phyloP scores from a whole-genome alignment of 2,888 invertebrate genomes.

The Branchellion lobata region DNA sequence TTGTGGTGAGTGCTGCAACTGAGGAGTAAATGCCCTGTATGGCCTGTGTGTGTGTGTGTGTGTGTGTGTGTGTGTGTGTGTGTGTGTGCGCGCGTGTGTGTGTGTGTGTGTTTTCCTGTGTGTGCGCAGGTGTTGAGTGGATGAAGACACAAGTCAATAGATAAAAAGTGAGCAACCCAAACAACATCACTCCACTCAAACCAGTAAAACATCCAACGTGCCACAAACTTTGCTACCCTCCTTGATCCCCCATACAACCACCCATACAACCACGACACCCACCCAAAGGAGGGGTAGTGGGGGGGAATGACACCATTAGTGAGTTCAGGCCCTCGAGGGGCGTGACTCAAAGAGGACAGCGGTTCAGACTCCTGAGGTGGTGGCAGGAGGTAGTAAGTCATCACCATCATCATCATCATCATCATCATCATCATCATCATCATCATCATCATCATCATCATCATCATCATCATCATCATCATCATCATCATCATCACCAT shows the following conservation, averaged over 20 bases:
- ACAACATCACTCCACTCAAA: too few relatives aligned
- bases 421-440: slow-evolving; percentile 29
- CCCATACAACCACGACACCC: too few relatives aligned
- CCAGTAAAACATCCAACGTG: too few relatives aligned
- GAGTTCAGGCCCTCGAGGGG: slow-evolving; percentile 4
- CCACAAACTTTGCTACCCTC: too few relatives aligned
- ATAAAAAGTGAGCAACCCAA: not conserved
- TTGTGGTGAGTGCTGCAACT: slow-evolving; percentile 30
- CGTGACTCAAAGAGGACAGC: not conserved
- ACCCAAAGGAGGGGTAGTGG: slow-evolving; percentile 23
- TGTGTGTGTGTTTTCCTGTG: not conserved
- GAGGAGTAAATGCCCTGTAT: slow-evolving; percentile 3
- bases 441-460: slow-evolving; percentile 29
- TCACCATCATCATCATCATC: slow-evolving; percentile 27
- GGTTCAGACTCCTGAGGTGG: not conserved
- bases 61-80: slow-evolving; percentile 17
- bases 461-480: slow-evolving; percentile 29
- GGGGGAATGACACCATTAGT: slow-evolving; percentile 13
- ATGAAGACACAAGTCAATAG: not conserved
- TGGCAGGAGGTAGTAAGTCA: not conserved
- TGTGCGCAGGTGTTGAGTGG: not conserved
- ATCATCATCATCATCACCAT: not conserved
- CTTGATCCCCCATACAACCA: too few relatives aligned
- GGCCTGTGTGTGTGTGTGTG: slow-evolving; percentile 14
- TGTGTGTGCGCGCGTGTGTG: not conserved